These are phyloP conservation scores for Lagorchestes hirsutus DNA, from an alignment of 2,797 vertebrate species.

Conservation along the genomic window DNA sequence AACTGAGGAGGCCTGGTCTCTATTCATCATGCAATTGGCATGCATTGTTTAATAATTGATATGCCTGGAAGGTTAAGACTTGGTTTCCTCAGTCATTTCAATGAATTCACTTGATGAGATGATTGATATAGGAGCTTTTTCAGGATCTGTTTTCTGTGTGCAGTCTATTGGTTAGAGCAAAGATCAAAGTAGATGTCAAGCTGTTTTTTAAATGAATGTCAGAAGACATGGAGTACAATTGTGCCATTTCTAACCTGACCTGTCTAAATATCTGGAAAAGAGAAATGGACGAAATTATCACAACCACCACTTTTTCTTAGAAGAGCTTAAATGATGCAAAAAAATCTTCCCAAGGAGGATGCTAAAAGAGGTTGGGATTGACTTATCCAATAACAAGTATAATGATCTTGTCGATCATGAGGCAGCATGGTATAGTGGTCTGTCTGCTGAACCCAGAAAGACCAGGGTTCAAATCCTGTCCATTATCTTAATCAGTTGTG, in stretches of 20 bases:
- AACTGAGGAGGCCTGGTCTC: too few relatives aligned
- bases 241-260: not conserved
- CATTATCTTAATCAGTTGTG: not conserved
- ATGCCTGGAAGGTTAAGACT: too few relatives aligned
- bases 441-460: not conserved
- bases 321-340: not conserved
- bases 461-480: not conserved
- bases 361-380: not conserved
- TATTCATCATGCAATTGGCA: too few relatives aligned
- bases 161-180: too few relatives aligned
- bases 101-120: too few relatives aligned
- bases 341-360: not conserved
- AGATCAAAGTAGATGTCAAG: too few relatives aligned
- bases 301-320: not conserved
- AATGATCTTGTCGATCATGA: too few relatives aligned
- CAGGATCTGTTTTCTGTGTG: too few relatives aligned
- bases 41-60: too few relatives aligned
- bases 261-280: not conserved
- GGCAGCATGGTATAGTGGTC: not conserved
- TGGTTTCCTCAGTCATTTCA: too few relatives aligned
- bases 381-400: not conserved
- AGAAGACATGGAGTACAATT: not conserved
- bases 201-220: too few relatives aligned
- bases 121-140: too few relatives aligned
- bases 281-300: not conserved